phyloP scores from a whole-genome alignment of 2,888 invertebrate species.

The Xylota sylvarum region DNA sequence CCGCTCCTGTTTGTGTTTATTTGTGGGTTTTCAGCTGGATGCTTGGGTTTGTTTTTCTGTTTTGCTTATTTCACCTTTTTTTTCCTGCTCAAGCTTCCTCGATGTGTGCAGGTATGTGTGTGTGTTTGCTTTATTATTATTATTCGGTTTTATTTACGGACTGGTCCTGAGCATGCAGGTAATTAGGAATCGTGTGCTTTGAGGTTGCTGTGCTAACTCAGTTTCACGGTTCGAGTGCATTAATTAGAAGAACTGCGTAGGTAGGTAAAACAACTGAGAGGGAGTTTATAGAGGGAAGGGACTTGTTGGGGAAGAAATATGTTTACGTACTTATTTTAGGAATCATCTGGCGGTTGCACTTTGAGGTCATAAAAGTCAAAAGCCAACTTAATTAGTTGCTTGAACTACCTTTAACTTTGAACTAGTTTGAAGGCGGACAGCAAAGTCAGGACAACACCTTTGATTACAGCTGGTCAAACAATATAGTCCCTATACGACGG shows the following conservation, averaged over 20 bases:
- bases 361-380: neutral
- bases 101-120: neutral
- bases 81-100: neutral
- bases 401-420: no score
- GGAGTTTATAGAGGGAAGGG: neutral
- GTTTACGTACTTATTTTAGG: neutral
- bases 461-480: no score
- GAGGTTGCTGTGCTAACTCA: slow-evolving; percentile 32
- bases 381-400: no score
- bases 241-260: slow-evolving; percentile 37
- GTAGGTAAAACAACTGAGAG: neutral
- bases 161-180: slow-evolving; percentile 11
- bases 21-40: slow-evolving; percentile 14
- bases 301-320: neutral
- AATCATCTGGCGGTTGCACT: neutral
- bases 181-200: slow-evolving; percentile 37
- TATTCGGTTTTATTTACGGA: neutral
- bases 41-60: slow-evolving; percentile 14
- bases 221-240: slow-evolving; percentile 52
- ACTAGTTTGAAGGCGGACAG: no score
- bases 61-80: neutral
- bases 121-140: slow-evolving; percentile 17
- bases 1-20: slow-evolving; percentile 19
- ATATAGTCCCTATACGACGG: no score
- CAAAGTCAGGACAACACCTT: no score